Percentiles rank a stretch among this genome's conserved stretches.
These are phyloP conservation scores for Sericinus montela DNA, from an alignment of 2,888 invertebrate species.

Conservation along the genomic window DNA sequence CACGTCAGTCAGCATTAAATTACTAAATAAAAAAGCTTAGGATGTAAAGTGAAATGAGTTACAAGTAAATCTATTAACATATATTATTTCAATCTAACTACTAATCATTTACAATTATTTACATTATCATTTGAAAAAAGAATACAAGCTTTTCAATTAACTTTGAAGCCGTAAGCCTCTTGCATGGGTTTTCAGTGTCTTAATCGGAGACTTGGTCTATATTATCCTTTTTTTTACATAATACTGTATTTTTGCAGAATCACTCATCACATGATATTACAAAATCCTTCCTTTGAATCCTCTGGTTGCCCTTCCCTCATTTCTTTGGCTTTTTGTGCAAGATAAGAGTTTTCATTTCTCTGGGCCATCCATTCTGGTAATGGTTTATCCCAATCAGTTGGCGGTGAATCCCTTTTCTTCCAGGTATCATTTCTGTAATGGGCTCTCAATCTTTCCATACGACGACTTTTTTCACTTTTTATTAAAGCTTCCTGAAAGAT, in stretches of 20 bases:
- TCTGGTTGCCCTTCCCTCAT: slow-evolving; percentile 59
- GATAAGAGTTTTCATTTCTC: slow-evolving; percentile 82
- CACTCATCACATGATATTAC: slow-evolving; percentile 53
- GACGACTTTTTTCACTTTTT: slow-evolving; percentile 83
- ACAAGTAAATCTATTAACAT: too few relatives aligned
- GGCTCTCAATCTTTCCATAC: slow-evolving; percentile 80
- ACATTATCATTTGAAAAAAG: too few relatives aligned
- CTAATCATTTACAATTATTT: too few relatives aligned
- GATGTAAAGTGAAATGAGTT: too few relatives aligned
- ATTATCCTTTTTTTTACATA: neutral
- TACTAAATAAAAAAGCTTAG: too few relatives aligned
- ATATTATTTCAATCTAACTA: too few relatives aligned
- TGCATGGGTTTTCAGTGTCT: too few relatives aligned
- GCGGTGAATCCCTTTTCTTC: slow-evolving; percentile 87
- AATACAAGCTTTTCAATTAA: too few relatives aligned
- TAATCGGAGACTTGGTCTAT: too few relatives aligned
- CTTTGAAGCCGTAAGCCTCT: too few relatives aligned
- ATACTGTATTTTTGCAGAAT: neutral
- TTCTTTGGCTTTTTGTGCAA: slow-evolving; percentile 82
- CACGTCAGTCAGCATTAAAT: too few relatives aligned
- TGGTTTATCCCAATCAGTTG: slow-evolving; percentile 89
- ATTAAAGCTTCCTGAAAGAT: slow-evolving; percentile 80
- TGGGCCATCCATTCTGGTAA: slow-evolving; percentile 87
- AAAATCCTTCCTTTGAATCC: slow-evolving; percentile 38
- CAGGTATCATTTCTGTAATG: slow-evolving; percentile 89